Conservation (phyloP, 2,797 vertebrate species). For the Eulemur rubriventer region DNA sequence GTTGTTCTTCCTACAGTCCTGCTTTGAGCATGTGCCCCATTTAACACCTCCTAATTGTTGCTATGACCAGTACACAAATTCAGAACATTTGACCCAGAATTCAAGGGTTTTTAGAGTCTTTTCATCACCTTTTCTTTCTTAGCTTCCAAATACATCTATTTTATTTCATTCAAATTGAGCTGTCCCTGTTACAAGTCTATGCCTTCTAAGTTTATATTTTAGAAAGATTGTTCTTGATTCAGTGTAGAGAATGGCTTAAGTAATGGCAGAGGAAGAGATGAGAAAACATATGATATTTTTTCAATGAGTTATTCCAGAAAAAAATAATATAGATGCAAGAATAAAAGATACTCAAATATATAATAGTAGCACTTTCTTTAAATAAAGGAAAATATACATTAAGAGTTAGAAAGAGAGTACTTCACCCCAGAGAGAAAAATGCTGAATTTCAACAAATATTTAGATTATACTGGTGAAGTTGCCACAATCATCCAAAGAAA, state of each 20-base stretch:
- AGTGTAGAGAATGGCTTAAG: background rate
- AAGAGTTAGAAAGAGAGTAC: background rate
- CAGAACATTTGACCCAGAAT: background rate
- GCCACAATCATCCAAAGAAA: background rate
- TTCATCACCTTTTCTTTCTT: background rate
- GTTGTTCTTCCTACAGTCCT: background rate
- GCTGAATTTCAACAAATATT: background rate
- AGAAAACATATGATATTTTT: background rate
- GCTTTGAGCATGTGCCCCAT: fast-evolving
- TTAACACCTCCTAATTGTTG: background rate
- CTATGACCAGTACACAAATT: background rate
- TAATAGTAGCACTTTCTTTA: background rate
- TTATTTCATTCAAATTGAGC: background rate
- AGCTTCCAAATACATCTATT: background rate
- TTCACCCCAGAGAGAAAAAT: background rate
- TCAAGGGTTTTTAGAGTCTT: background rate
- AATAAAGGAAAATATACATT: background rate
- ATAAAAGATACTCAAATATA: background rate
- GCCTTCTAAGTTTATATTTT: background rate
- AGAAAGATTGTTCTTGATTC: background rate
- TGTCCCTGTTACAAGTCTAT: background rate
- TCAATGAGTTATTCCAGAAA: background rate
- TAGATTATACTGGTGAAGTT: background rate
- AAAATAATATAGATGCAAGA: background rate
- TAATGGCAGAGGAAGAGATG: background rate